Percentiles rank a stretch among this genome's conserved stretches.
Evolutionary conservation across 2,797 vertebrate genomes (phyloP).

Genomic region (Labeo calbasu): DNA sequence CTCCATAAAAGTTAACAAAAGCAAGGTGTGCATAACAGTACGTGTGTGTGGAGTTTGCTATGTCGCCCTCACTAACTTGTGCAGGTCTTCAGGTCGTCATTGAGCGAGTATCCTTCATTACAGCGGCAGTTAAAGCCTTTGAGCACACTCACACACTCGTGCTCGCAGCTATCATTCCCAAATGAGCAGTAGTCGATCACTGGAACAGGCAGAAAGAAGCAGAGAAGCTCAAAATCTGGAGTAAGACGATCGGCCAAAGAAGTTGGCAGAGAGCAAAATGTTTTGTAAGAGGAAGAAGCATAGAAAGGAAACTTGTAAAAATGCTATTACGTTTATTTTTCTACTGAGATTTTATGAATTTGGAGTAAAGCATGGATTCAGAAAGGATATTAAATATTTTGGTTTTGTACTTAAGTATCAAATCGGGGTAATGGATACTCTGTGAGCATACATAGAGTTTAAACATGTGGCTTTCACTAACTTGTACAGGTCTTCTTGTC

Average conservation of each 20-base stretch:
- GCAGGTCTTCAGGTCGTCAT: slow-evolving; percentile 81
- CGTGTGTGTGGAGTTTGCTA: slow-evolving; percentile 53
- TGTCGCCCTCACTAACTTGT: slow-evolving; percentile 71
- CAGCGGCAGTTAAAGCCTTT: slow-evolving; percentile 86
- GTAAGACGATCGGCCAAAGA: slow-evolving; percentile 3
- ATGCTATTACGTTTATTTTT: slow-evolving; percentile 56
- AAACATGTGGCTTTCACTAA: slow-evolving; percentile 67
- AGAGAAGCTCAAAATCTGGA: slow-evolving; percentile 5
- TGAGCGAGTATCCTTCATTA: slow-evolving; percentile 77
- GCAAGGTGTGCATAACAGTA: background rate
- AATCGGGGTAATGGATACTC: background rate
- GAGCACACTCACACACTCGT: slow-evolving; percentile 86
- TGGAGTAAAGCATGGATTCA: background rate
- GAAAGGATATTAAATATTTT: background rate
- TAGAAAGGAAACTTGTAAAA: slow-evolving; percentile 27
- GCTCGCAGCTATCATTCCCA: slow-evolving; percentile 92
- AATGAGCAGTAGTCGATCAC: slow-evolving; percentile 92
- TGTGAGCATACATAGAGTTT: background rate
- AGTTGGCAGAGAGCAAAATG: background rate
- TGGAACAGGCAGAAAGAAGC: slow-evolving; percentile 64
- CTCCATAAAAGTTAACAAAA: background rate
- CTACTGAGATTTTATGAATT: slow-evolving; percentile 34
- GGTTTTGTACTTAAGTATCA: slow-evolving; percentile 6
- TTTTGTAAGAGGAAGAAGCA: slow-evolving; percentile 74
- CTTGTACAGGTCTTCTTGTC: slow-evolving; percentile 87